phyloP scores from a whole-genome alignment of 2,113 vertebrate species.

The Chlorodrepanis virens region DNA sequence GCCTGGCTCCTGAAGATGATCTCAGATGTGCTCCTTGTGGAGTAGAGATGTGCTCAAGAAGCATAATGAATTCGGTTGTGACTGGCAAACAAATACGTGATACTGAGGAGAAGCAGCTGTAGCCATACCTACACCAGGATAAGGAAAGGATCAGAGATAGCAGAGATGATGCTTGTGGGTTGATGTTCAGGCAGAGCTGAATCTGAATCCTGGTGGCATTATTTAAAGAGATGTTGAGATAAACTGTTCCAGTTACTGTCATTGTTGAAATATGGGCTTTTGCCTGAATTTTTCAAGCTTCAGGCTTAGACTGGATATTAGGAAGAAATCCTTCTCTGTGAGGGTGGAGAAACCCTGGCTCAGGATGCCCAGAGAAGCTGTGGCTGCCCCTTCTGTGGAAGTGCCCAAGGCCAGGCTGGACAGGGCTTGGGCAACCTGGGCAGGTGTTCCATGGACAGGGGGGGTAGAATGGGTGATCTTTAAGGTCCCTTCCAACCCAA shows the following conservation, averaged over 20 bases:
- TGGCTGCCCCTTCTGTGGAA: neutral
- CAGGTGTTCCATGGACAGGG: neutral
- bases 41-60: neutral
- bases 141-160: neutral
- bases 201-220: neutral
- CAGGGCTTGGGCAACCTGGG: fast-evolving
- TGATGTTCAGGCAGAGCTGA: neutral
- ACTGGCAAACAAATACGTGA: neutral
- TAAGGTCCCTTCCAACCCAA: neutral
- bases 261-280: neutral
- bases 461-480: neutral
- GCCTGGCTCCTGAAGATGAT: neutral
- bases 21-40: neutral
- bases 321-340: neutral
- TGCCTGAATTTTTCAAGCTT: neutral
- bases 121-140: neutral
- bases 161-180: neutral
- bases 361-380: neutral
- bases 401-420: neutral
- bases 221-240: neutral
- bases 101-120: neutral
- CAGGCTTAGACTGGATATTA: neutral
- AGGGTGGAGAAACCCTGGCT: neutral
- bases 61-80: neutral
- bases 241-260: neutral